These are phyloP conservation scores for Guaruba guarouba DNA, from an alignment of 2,113 vertebrate genomes.

Conservation along the genomic window DNA sequence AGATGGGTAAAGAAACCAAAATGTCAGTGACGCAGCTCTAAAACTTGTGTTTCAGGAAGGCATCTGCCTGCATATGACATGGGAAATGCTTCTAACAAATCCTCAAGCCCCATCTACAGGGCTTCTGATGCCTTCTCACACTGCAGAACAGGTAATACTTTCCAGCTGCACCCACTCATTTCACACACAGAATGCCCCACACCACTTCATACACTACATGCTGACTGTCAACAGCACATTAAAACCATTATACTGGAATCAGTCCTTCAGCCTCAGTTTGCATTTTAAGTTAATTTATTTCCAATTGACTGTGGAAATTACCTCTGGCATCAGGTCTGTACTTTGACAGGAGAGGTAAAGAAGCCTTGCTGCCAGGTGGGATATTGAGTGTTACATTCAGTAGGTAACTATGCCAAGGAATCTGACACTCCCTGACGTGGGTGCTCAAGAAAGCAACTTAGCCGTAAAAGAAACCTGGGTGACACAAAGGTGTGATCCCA, in stretches of 20 bases:
- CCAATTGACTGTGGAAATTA: background rate
- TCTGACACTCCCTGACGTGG: background rate
- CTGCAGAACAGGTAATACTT: background rate
- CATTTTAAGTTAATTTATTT: background rate
- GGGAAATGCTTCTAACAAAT: background rate
- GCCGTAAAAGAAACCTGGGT: fast-evolving
- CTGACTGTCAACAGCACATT: background rate
- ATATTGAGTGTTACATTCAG: background rate
- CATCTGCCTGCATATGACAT: background rate
- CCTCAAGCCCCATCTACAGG: background rate
- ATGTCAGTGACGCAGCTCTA: background rate
- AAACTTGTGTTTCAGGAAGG: background rate
- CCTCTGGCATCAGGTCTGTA: background rate
- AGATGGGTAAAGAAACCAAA: background rate
- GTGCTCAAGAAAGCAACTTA: background rate
- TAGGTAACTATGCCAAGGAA: background rate
- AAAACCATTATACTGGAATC: background rate
- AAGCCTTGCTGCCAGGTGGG: background rate
- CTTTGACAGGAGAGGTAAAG: background rate
- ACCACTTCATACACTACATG: background rate
- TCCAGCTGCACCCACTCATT: background rate
- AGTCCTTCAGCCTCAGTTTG: background rate
- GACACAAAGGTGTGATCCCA: background rate
- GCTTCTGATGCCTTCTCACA: background rate
- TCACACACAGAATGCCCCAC: background rate